Base-by-base conservation (phyloP, 1,140 invertebrate species). In the Arion vulgaris region DNA sequence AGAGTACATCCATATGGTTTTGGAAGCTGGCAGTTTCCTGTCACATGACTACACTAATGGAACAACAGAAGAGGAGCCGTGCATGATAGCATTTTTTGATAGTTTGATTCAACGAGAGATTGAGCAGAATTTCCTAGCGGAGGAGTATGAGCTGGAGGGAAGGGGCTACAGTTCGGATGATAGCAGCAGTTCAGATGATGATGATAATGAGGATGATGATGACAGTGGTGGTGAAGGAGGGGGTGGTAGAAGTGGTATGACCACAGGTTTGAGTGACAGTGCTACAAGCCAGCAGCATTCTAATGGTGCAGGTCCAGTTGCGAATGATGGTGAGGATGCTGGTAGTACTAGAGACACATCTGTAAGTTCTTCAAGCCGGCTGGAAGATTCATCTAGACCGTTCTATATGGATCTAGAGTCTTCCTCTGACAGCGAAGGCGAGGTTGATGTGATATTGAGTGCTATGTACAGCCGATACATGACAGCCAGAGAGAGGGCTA, bases 71-170 rank as follows among this genome's bases (percentile, higher is more conserved):
- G 97, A 98, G 93, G 97, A 98, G 93, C 95, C 96, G 0, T 94
- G 96, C 71, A 98, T 98, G 97, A 96, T 98, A 95, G 97, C 97
- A 34, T 98, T 98, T 92, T 98, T 98, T 89, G 97, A 98, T 93
- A 97, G 96, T 5, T 91, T 98, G 0, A 96, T 98, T 15, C 97
- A 98, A 91, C 94, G 96, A 32, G 97, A 98, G 91, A 95, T 97
- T 66, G 96, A 97, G 91, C 95, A 92, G 82, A 90, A 85, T 45
- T 84, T 86, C 19, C 87, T 88, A 39, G 87, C 87, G 49, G 87
- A 88, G 32, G 80, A 83, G 19, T 85, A 86, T 19, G 53, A n/a
- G 5, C 7, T 15, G 53, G 87, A 89, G 11, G 45, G 34, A 28
- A 19, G 53, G 17, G 41, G 23, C 39, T n/a, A n/a, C 26, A 41